Conservation (phyloP, 2,113 vertebrate species). For the Oncorhynchus keta region DNA sequence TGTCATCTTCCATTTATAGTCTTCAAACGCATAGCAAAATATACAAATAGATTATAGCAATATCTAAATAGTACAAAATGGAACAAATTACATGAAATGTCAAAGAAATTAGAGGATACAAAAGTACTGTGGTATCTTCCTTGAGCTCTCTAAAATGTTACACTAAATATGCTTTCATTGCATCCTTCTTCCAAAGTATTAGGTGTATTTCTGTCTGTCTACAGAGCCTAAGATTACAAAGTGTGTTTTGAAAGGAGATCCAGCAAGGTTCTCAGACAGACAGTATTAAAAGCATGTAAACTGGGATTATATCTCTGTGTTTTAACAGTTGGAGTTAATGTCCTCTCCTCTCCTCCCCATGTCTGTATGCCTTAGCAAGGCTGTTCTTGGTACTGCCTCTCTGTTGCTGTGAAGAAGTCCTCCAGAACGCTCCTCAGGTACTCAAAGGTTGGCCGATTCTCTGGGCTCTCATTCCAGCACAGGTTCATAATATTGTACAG, state of each 20-base stretch:
- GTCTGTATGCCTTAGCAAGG: conserved; percentile 46
- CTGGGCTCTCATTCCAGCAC: conserved; percentile 89
- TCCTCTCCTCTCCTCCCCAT: too few species aligned
- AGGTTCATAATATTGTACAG: conserved; percentile 84
- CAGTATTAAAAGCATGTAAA: not conserved
- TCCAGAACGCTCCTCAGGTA: conserved; percentile 88
- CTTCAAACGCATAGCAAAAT: not conserved
- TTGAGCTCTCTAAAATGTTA: not conserved
- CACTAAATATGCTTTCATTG: not conserved
- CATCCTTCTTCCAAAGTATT: not conserved
- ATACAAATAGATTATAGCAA: not conserved
- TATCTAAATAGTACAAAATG: not conserved
- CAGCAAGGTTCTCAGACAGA: not conserved
- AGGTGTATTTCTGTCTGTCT: not conserved
- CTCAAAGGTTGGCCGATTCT: conserved; percentile 92
- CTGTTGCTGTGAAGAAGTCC: conserved; percentile 94
- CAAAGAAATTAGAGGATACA: not conserved
- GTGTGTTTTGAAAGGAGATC: not conserved
- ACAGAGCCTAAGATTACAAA: not conserved
- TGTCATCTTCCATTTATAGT: too few species aligned
- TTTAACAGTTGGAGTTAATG: not conserved
- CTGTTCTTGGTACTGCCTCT: conserved; percentile 92
- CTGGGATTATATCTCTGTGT: not conserved
- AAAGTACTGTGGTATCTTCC: not conserved
- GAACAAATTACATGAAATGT: not conserved